These are phyloP conservation scores for Temnothorax curvispinosus DNA, from an alignment of 1,140 invertebrate species.

Conservation along the genomic window DNA sequence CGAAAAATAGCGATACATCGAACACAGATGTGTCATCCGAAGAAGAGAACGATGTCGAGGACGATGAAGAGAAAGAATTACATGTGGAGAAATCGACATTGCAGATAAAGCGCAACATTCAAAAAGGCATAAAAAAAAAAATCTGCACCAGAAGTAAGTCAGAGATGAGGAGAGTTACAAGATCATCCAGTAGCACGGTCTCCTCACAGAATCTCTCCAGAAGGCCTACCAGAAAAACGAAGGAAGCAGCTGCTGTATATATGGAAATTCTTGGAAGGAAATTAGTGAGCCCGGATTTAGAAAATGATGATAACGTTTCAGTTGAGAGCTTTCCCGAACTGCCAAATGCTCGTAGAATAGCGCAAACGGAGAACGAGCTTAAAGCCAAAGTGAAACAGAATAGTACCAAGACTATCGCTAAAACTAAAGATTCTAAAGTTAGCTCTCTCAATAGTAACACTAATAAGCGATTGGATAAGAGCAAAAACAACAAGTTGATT, in stretches of 20 bases:
- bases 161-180: constrained; percentile 80
- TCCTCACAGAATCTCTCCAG: constrained; percentile 71
- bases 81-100: constrained; percentile 60
- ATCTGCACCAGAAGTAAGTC: constrained; percentile 78
- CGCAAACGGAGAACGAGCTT: constrained; percentile 88
- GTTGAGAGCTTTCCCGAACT: constrained; percentile 89
- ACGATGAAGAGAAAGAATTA: constrained; percentile 76
- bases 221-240: constrained; percentile 90
- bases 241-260: constrained; percentile 91
- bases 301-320: constrained; percentile 88
- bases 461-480: constrained; percentile 66
- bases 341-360: constrained; percentile 88
- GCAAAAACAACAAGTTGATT: constrained; percentile 64
- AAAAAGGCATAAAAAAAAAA: constrained; percentile 77
- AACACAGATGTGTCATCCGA: constrained; percentile 82
- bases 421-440: constrained; percentile 65
- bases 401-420: constrained; percentile 39
- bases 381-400: constrained; percentile 84
- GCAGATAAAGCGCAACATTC: constrained; percentile 65
- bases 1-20: constrained; percentile 73
- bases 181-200: constrained; percentile 76
- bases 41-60: constrained; percentile 72
- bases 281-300: constrained; percentile 87
- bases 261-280: constrained; percentile 91
- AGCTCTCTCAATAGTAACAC: neutral